phyloP scores from a whole-genome alignment of 2,888 invertebrate genomes.

The Tillus elongatus region DNA sequence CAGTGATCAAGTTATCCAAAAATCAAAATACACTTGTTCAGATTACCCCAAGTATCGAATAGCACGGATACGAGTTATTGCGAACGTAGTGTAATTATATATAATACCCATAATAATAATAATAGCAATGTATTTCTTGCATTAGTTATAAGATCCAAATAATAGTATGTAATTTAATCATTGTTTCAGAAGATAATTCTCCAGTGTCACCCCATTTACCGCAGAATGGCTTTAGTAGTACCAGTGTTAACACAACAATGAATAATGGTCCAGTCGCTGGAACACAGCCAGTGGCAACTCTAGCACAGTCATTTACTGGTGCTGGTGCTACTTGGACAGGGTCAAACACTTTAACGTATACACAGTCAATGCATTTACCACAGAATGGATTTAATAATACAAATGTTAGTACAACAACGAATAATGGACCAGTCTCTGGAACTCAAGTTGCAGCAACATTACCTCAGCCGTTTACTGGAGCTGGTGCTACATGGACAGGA shows the following conservation, averaged over 20 bases:
- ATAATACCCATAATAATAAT: no score
- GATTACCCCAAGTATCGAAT: no score
- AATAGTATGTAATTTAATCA: no score
- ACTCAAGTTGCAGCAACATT: no score
- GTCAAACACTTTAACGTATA: conserved; percentile 84
- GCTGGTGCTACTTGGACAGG: conserved; percentile 75
- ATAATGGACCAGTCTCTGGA: conserved; percentile 11
- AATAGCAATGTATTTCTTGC: no score
- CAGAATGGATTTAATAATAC: conserved; percentile 43
- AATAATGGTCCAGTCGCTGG: conserved; percentile 24
- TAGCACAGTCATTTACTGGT: conserved; percentile 32
- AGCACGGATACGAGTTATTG: no score
- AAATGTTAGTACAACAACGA: conserved; percentile 22
- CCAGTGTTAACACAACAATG: conserved; percentile 21
- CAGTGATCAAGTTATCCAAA: no score
- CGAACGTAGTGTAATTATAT: no score
- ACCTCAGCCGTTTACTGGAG: conserved; percentile 37
- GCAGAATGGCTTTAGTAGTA: conserved; percentile 42
- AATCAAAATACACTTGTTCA: no score
- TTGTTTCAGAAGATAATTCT: conserved; percentile 33
- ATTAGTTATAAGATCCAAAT: no score
- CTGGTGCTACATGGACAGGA: conserved; percentile 74
- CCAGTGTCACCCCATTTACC: conserved; percentile 47
- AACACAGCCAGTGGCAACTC: conserved; percentile 22
- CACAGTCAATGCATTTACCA: conserved; percentile 70